Conservation (phyloP, 2,797 vertebrate species). For the Morelia viridis region DNA sequence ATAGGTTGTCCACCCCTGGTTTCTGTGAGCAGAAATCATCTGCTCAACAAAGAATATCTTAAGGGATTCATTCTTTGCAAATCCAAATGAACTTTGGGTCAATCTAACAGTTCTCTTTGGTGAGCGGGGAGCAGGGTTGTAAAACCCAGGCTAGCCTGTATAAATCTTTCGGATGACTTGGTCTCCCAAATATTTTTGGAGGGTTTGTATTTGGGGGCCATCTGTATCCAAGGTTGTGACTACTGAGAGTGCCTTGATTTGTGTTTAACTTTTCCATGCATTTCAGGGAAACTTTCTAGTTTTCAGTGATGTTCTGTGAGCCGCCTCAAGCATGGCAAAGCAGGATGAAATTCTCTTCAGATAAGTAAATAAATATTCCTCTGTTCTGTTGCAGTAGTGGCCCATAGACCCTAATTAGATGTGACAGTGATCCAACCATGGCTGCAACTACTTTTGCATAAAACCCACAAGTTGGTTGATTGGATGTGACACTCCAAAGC, state of each 20-base stretch:
- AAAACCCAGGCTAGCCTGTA: too few relatives aligned
- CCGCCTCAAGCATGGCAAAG: not conserved
- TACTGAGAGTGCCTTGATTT: not conserved
- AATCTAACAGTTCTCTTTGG: too few relatives aligned
- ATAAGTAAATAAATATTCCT: constrained; percentile 7
- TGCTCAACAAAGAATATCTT: too few relatives aligned
- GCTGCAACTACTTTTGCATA: not conserved
- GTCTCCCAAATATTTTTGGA: not conserved
- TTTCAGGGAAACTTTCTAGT: not conserved
- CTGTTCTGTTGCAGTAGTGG: constrained; percentile 8
- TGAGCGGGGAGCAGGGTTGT: too few relatives aligned
- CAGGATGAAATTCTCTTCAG: not conserved
- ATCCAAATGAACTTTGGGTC: too few relatives aligned
- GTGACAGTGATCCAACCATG: constrained; percentile 9
- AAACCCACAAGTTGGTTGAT: constrained; percentile 15
- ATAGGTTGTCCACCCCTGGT: too few relatives aligned
- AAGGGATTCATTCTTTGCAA: too few relatives aligned
- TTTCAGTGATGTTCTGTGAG: not conserved
- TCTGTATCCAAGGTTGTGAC: not conserved
- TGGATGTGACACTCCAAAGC: constrained; percentile 29
- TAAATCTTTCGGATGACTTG: too few relatives aligned
- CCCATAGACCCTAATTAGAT: constrained; percentile 11
- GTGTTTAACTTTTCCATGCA: too few relatives aligned
- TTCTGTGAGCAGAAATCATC: too few relatives aligned
- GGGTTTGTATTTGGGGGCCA: not conserved